Evolutionary conservation across 2,797 vertebrate species (phyloP), one percentile per base, ranked within the genome.

Genomic region (Sebastes miniatus): DNA sequence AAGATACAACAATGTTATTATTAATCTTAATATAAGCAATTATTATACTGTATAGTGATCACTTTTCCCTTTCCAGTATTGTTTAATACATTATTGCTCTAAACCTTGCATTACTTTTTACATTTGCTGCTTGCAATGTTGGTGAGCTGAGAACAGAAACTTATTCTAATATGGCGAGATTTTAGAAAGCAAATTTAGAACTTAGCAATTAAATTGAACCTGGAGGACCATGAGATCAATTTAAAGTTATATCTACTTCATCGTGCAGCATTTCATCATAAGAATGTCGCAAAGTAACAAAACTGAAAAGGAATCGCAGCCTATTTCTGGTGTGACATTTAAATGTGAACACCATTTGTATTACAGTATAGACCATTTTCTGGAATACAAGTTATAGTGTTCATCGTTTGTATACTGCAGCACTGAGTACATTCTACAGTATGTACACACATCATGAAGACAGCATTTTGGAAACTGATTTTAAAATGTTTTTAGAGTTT

Each of bases 231-330:
- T 27, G 24, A 27, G 24, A 58, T 14, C 13, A 25, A 25, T 58
- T 27, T 27, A 58, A 58, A 47, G 16, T 18, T 47, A 8, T 18
- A 16, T 47, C 16, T 47, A 18, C 43, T 47, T 47, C 14, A 47
- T 47, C 43, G 16, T 47, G 43, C 56, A 52, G 20, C 50, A 4
- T 52, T 52, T 52, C 47, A 52, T 52, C 50, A n/a, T 0, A 52
- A 20, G 16, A 47, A 18, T 47, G 43, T 47, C 3, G 6, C 43
- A 47, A 47, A 47, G 43, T 18, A 47, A 47, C 18, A 0, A 52
- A 52, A 18, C 18, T 52, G 47, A 52, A 52, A 52, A 39, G 8
- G 0, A 9, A 52, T 0, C 50, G 8, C 20, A 52, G 16, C 20
- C 20, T 52, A 52, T n/a, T 58, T 58, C 13, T 27, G 56, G 13